Conservation (phyloP, 2,888 invertebrate species). For the Kuschelorhynchus macadamiae region DNA sequence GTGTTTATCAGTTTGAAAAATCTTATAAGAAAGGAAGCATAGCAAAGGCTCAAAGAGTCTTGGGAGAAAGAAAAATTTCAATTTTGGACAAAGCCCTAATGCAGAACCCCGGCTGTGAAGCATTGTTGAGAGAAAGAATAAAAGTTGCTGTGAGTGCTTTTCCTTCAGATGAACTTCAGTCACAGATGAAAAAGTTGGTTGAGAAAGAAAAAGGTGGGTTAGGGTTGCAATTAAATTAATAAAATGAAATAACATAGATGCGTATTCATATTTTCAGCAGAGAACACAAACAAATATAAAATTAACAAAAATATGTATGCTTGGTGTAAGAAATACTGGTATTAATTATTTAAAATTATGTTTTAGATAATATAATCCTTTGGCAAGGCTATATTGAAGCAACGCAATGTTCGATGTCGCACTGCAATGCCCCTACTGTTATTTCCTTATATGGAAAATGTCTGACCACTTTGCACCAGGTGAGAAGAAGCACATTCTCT, state of each 20-base stretch:
- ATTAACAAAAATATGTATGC: too few species aligned
- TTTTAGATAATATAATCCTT: constrained; percentile 64
- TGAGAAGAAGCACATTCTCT: constrained; percentile 62
- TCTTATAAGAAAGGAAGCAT: constrained; percentile 65
- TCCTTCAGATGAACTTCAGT: constrained; percentile 74
- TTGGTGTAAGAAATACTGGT: too few species aligned
- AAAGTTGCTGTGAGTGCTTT: constrained; percentile 70
- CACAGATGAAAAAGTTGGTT: constrained; percentile 68
- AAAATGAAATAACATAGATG: not conserved
- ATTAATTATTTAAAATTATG: too few species aligned
- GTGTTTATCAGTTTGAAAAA: constrained; percentile 68
- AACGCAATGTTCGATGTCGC: constrained; percentile 74
- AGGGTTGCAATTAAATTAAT: not conserved
- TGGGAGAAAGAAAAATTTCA: constrained; percentile 73
- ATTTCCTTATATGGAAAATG: constrained; percentile 72
- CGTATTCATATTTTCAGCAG: too few species aligned
- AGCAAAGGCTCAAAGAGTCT: constrained; percentile 67
- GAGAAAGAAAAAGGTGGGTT: constrained; percentile 67
- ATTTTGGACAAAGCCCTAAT: constrained; percentile 75
- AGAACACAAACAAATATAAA: too few species aligned
- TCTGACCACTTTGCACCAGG: constrained; percentile 68
- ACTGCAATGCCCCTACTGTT: constrained; percentile 74
- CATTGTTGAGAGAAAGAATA: constrained; percentile 70
- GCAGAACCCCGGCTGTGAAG: constrained; percentile 71
- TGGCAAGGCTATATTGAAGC: constrained; percentile 73